phyloP scores from a whole-genome alignment of 2,888 invertebrate species.

The Nomada ferruginata region DNA sequence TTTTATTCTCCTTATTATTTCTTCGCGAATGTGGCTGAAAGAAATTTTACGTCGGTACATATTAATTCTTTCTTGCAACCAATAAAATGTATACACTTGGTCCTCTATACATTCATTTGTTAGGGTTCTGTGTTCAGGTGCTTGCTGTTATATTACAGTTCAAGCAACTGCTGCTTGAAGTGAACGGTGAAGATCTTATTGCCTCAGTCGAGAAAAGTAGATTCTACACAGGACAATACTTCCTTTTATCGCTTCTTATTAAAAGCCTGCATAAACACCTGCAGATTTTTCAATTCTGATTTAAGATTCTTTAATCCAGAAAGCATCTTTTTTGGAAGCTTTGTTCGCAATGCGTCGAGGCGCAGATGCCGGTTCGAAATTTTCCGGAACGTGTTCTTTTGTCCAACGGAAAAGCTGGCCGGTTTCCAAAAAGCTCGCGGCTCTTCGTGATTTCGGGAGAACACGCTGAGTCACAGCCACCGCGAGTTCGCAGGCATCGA shows the following conservation, averaged over 20 bases:
- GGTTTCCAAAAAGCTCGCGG: slow-evolving; percentile 61
- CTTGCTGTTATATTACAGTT: no score
- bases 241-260: slow-evolving; percentile 2
- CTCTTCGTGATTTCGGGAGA: slow-evolving; percentile 66
- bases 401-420: slow-evolving; percentile 66
- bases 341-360: neutral
- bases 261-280: neutral
- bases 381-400: slow-evolving; percentile 58
- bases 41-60: no score
- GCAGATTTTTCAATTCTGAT: no score
- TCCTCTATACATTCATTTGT: no score
- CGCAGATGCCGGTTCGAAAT: slow-evolving; percentile 25
- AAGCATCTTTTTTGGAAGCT: neutral
- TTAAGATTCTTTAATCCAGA: neutral
- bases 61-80: no score
- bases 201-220: neutral
- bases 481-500: slow-evolving; percentile 65
- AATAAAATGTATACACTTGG: no score
- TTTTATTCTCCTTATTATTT: no score
- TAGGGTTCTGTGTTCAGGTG: no score
- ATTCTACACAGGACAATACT: neutral
- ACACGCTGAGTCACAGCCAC: slow-evolving; percentile 77
- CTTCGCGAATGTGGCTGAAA: no score
- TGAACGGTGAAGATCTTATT: neutral
- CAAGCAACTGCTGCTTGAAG: no score